Base-by-base conservation (phyloP, 2,888 invertebrate genomes). In the Oscheius sp. region DNA sequence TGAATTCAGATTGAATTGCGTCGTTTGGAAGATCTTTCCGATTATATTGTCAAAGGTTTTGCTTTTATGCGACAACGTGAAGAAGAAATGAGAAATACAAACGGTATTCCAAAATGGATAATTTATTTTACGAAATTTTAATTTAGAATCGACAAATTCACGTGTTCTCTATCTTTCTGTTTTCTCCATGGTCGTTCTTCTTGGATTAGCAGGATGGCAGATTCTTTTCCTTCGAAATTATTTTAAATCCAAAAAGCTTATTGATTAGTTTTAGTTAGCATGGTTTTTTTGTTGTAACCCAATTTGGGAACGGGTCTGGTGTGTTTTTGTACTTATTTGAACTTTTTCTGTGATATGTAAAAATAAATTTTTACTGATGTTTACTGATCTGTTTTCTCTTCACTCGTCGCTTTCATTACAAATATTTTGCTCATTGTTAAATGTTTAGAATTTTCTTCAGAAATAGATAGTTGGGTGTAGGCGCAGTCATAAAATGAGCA, bases 241-340 rank as follows among this genome's bases (percentile, higher is more conserved):
- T 91, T 99, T 99, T 92, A 99, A 97, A 91, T 94, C 98, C 84
- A 99, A 98, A 92, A 99, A 99, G 91, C 93, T 99, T 72, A 99
- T 99, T 89, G 98, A 99, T 91, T 97, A 81, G 35, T 3, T 35
- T 35, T 6, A 9, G 9, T 35, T 35, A 3, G 35, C 3, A 6
- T 35, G 9, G 35, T 35, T 35, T 35, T 46, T n/a, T 18, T 13
- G 9, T 23, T 52, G 23, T 43, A 41, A 18, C 46, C 18, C 43
- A 41, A 63, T 21, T 63, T 63, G 61, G 61, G 41, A 61, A 61
- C 61, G 61, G 61, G 61, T 61, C 43, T 43, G 58, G 58, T 55
- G 5, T 55, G 23, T 55, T 55, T 6, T 55, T 59, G 13, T 35
- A 29, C 41, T 25, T 55, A 23, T 21, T 58, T 58, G 58, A 27